These are phyloP conservation scores for Xestia sexstrigata DNA, from an alignment of 2,888 invertebrate species.

Conservation along the genomic window DNA sequence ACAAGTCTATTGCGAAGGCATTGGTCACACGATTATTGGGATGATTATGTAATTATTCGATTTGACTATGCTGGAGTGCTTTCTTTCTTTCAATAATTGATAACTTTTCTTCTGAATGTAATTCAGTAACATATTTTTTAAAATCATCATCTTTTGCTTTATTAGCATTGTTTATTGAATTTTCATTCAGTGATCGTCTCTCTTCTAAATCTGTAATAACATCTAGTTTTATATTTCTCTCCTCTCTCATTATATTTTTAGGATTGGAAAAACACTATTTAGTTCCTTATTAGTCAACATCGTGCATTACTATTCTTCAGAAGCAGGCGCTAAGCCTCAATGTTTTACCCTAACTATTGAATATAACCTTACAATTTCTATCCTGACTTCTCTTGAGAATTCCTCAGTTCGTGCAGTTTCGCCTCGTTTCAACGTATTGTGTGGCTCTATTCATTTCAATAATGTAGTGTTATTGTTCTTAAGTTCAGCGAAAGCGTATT, in stretches of 20 bases:
- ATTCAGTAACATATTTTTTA: not conserved
- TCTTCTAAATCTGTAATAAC: not conserved
- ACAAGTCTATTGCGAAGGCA: constrained; percentile 68
- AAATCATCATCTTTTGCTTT: not conserved
- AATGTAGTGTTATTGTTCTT: constrained; percentile 65
- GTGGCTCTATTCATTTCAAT: constrained; percentile 64
- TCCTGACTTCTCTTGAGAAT: constrained; percentile 52
- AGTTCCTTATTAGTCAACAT: not conserved
- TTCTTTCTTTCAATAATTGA: not conserved
- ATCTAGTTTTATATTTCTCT: not conserved
- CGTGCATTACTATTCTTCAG: constrained; percentile 30
- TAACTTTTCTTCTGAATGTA: not conserved
- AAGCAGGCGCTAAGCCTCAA: constrained; percentile 24
- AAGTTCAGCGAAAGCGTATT: constrained; percentile 64
- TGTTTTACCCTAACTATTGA: constrained; percentile 37
- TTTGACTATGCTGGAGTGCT: constrained; percentile 26
- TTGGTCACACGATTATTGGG: constrained; percentile 58
- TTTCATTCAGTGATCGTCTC: not conserved
- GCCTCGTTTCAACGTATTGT: constrained; percentile 60
- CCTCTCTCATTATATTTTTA: not conserved
- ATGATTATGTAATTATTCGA: constrained; percentile 56
- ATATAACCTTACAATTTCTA: constrained; percentile 48
- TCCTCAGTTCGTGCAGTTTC: constrained; percentile 55
- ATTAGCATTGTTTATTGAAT: not conserved
- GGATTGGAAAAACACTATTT: not conserved